Base-by-base conservation (phyloP, 1,140 invertebrate genomes). In the Hirudo medicinalis region DNA sequence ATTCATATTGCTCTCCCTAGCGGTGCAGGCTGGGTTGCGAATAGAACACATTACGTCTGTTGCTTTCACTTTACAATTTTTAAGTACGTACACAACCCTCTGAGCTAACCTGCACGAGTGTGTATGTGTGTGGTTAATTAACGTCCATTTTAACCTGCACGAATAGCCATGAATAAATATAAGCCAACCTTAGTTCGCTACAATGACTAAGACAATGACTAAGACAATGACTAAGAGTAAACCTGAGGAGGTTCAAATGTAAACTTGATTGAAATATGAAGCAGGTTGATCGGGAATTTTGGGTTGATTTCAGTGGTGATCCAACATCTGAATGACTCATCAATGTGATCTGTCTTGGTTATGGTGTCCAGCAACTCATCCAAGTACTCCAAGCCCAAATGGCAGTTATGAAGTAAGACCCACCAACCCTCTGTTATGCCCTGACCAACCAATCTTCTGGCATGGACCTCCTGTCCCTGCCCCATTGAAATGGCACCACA, bases 381-480 rank as follows among this genome's bases (percentile, higher is more conserved):
- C 72, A 72, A 75, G 74, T 78, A 97, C 3, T 91, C 89, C 40
- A 97, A 82, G 19, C 91, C 94, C 0, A 97, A 83, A 81, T 97
- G 94, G 77, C 95, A 93, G 82, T 97, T 97, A 83, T 97, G 94
- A 0, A 97, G 83, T 13, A 97, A 73, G 32, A 80, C 73, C 81
- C 81, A 82, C 29, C 80, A 79, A 29, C 81, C 81, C 66, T 78
- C 76, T 8, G 75, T 73, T 20, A 80, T 92, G 0, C 89, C 89
- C 75, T 91, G 88, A 68, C 87, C 86, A 75, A 97, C 90, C 84
- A 97, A 80, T 78, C 88, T 88, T 71, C 92, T 86, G 0, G 94
- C 93, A 75, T 92, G 91, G 49, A 90, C 86, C 84, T 97, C 94
- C 84, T 97, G 94, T 0, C 94, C 94, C 86, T 97, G 94, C 11